phyloP scores from a whole-genome alignment of 2,113 vertebrate species.

The Micronycteris hirsuta region DNA sequence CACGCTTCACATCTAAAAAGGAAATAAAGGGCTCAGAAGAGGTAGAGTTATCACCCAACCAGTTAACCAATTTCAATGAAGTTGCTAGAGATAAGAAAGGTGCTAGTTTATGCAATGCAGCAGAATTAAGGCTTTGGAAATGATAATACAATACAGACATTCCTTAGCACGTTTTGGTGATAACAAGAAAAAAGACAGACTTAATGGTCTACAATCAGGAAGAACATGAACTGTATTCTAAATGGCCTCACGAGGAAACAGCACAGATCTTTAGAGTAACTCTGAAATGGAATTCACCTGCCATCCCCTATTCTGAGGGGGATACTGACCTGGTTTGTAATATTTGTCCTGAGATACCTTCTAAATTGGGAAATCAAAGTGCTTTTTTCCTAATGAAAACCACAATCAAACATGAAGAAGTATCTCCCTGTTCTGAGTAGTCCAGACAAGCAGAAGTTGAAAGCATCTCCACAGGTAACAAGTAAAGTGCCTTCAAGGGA shows the following conservation, averaged over 20 bases:
- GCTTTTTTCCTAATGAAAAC: not conserved
- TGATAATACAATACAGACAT: not conserved
- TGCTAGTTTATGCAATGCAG: not conserved
- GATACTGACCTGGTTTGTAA: not conserved
- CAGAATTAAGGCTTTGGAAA: constrained; percentile 31
- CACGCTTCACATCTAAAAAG: not conserved
- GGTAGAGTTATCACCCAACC: not conserved
- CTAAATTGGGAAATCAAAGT: not conserved
- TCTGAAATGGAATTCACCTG: not conserved
- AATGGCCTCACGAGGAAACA: not conserved
- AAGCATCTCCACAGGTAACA: not conserved
- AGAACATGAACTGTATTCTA: not conserved
- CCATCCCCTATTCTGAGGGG: not conserved
- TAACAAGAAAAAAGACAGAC: not conserved
- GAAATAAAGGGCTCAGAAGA: constrained; percentile 11
- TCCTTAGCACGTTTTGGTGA: constrained; percentile 22
- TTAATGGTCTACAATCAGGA: not conserved
- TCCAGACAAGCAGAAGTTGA: not conserved
- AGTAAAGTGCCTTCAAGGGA: not conserved
- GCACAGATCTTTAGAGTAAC: constrained; percentile 13
- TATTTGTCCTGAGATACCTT: not conserved
- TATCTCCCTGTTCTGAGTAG: constrained; percentile 1
- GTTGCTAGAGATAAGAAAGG: constrained; percentile 18
- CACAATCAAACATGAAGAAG: constrained; percentile 11
- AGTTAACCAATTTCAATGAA: constrained; percentile 41